A percentile compares a stretch with the other conserved stretches of the same genome.
These are phyloP conservation scores for Onthophagus taurus DNA, from an alignment of 1,140 invertebrate genomes.

Conservation along the genomic window DNA sequence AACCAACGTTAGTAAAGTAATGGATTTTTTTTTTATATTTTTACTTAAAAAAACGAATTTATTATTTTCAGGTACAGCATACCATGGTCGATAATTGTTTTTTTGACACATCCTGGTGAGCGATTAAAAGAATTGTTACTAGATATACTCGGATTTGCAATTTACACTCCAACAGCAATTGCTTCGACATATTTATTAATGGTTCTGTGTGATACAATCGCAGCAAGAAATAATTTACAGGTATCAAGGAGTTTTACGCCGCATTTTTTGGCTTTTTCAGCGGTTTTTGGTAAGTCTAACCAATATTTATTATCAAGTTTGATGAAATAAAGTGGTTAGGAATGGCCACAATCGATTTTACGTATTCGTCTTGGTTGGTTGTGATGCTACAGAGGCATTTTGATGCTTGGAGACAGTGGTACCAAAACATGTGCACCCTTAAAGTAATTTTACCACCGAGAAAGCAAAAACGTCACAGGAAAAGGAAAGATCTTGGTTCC, in stretches of 20 bases:
- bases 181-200: constrained; percentile 34
- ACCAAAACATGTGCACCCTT: constrained; percentile 27
- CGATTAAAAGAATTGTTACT: constrained; percentile 27
- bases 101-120: constrained; percentile 26
- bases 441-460: constrained; percentile 27
- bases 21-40: constrained; percentile 7
- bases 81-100: constrained; percentile 28
- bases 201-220: constrained; percentile 30
- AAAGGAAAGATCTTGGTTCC: neutral
- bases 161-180: constrained; percentile 34
- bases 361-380: constrained; percentile 34
- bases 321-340: constrained; percentile 17
- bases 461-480: constrained; percentile 14
- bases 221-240: constrained; percentile 20
- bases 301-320: neutral
- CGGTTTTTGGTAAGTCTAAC: constrained; percentile 29
- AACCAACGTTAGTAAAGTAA: constrained; percentile 28
- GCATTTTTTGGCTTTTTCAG: constrained; percentile 30
- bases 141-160: constrained; percentile 29
- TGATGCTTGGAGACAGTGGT: constrained; percentile 33
- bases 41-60: too few species aligned
- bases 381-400: constrained; percentile 27
- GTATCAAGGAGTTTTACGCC: constrained; percentile 19
- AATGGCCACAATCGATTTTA: constrained; percentile 36
- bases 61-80: constrained; percentile 30